These are phyloP conservation scores for Falco naumanni DNA, from an alignment of 2,797 vertebrate species.

Conservation along the genomic window DNA sequence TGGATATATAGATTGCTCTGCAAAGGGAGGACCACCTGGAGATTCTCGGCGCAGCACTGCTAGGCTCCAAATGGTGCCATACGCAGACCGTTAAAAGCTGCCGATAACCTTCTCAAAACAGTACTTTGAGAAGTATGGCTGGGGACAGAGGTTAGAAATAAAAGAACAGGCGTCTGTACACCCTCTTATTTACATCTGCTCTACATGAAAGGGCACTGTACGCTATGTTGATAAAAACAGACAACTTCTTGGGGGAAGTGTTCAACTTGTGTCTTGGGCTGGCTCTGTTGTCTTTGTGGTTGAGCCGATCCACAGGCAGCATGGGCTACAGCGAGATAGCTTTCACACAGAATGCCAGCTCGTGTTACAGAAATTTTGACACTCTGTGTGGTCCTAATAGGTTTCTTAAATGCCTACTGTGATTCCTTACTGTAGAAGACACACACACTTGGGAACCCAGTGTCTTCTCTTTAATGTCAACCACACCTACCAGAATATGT, in stretches of 20 bases:
- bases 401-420: slow-evolving; percentile 46
- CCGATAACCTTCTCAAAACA: neutral
- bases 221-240: slow-evolving; percentile 54
- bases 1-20: neutral
- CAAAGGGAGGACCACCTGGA: neutral
- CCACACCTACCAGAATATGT: neutral
- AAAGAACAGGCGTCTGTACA: slow-evolving; percentile 27
- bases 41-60: neutral
- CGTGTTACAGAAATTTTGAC: slow-evolving; percentile 42
- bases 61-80: neutral
- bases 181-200: slow-evolving; percentile 64
- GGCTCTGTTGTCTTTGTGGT: slow-evolving; percentile 64
- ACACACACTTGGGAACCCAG: slow-evolving; percentile 32
- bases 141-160: slow-evolving; percentile 34
- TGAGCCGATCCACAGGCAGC: slow-evolving; percentile 60
- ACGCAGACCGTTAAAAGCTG: neutral
- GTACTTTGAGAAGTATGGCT: neutral
- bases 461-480: slow-evolving; percentile 2
- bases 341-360: slow-evolving; percentile 58
- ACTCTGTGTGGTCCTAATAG: slow-evolving; percentile 50
- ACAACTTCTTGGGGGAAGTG: slow-evolving; percentile 62
- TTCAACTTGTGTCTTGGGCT: slow-evolving; percentile 63
- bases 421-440: slow-evolving; percentile 21
- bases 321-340: neutral
- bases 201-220: slow-evolving; percentile 49